Percentiles rank a stretch among this genome's conserved stretches.
Conservation (phyloP, 2,888 invertebrate genomes). For the Ormyrus thymus region DNA sequence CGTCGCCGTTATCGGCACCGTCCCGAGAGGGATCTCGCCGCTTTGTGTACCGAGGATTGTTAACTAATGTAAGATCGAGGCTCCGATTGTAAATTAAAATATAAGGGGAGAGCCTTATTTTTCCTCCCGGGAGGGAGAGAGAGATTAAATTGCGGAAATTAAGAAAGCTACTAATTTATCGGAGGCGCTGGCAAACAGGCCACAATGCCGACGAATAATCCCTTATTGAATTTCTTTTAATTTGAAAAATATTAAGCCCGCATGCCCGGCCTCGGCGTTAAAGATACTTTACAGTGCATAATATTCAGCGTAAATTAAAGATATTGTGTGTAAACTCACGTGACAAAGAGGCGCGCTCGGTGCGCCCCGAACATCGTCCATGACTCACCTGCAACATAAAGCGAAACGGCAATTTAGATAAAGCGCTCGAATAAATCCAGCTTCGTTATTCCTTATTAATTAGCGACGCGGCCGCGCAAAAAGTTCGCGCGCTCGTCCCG, state of each 20-base stretch:
- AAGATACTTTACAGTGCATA: too few species aligned
- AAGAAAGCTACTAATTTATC: slow-evolving; percentile 9
- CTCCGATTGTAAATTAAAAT: neutral
- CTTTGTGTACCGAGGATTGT: neutral
- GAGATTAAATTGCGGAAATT: neutral
- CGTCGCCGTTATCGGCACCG: slow-evolving; percentile 27
- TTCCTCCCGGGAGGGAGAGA: neutral
- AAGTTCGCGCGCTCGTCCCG: too few species aligned
- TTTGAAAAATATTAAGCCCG: too few species aligned
- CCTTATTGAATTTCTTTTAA: too few species aligned
- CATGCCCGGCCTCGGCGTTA: too few species aligned
- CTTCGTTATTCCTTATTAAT: too few species aligned
- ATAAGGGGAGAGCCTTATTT: neutral
- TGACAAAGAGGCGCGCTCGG: neutral
- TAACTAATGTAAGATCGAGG: neutral
- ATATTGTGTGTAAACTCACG: slow-evolving; percentile 19
- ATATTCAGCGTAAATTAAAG: neutral
- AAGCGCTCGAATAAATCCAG: neutral
- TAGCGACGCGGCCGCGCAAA: too few species aligned
- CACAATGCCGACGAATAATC: too few species aligned
- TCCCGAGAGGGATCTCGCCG: slow-evolving; percentile 6
- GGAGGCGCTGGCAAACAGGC: neutral
- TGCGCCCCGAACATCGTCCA: neutral
- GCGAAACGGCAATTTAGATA: slow-evolving; percentile 16
- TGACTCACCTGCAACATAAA: slow-evolving; percentile 34